These are phyloP conservation scores for Achroia grisella DNA, from an alignment of 1,140 invertebrate genomes.

Conservation along the genomic window DNA sequence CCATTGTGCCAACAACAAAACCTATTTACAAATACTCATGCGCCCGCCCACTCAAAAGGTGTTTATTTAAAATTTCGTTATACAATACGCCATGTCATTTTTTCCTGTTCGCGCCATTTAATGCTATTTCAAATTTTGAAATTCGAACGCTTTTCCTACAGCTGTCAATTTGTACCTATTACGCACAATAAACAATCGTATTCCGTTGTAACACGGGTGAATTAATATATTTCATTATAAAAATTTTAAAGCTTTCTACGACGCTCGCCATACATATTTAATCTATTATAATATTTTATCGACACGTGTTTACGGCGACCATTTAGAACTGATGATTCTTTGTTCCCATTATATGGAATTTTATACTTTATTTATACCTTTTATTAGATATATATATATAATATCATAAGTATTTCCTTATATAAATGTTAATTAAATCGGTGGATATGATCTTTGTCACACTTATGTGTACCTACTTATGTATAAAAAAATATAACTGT, in stretches of 20 bases:
- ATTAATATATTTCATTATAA: constrained; percentile 10
- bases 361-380: constrained; percentile 20
- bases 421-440: no score
- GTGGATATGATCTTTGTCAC: no score
- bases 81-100: constrained; percentile 60
- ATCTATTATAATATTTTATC: constrained; percentile 9
- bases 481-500: no score
- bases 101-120: constrained; percentile 68
- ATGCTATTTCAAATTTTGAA: constrained; percentile 59
- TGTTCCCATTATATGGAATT: constrained; percentile 36
- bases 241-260: constrained; percentile 15
- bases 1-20: constrained; percentile 53
- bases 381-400: no score
- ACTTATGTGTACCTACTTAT: no score
- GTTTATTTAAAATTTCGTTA: constrained; percentile 67
- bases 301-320: constrained; percentile 58
- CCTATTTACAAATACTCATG: constrained; percentile 68
- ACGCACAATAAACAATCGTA: background rate
- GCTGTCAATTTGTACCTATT: constrained; percentile 17
- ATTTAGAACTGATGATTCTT: constrained; percentile 60
- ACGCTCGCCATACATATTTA: constrained; percentile 25
- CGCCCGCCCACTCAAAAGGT: constrained; percentile 70
- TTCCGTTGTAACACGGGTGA: background rate
- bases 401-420: no score
- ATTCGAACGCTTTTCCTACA: constrained; percentile 29